phyloP scores from a whole-genome alignment of 2,113 vertebrate species.

The Ctenodactylus gundi region DNA sequence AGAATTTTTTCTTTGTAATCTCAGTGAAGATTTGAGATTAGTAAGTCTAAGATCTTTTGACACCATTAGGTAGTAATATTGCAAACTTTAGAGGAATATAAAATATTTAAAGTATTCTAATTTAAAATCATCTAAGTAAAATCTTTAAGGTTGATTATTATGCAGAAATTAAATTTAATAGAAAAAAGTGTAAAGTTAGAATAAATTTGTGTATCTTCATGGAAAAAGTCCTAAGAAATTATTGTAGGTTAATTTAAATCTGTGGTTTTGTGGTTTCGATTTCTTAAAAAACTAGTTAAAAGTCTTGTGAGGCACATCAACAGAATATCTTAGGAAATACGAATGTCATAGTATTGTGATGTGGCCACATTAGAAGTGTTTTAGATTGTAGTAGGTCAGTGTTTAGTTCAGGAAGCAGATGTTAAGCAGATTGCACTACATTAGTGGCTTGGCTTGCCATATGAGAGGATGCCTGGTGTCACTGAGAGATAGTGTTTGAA shows the following conservation, averaged over 20 bases:
- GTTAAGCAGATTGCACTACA: not conserved
- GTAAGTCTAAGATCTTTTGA: not conserved
- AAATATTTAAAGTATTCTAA: not conserved
- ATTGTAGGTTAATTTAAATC: not conserved
- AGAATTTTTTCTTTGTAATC: not conserved
- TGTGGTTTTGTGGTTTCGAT: not conserved
- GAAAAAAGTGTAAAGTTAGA: not conserved
- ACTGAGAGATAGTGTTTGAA: not conserved
- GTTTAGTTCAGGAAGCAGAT: not conserved
- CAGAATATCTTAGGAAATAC: not conserved
- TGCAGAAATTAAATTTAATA: not conserved
- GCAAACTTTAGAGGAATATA: not conserved
- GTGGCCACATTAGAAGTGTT: not conserved
- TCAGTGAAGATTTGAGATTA: not conserved
- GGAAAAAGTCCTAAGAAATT: not conserved
- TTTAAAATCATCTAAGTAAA: not conserved
- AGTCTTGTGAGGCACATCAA: not conserved
- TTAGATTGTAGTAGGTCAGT: not conserved
- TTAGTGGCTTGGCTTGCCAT: not conserved
- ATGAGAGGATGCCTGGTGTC: not conserved
- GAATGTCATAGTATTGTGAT: not conserved
- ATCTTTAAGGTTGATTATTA: slow-evolving; percentile 11
- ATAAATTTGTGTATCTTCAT: not conserved
- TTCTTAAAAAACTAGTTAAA: not conserved
- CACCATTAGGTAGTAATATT: not conserved